These are phyloP conservation scores for Rhipidura dahli DNA, from an alignment of 2,113 vertebrate species.

Conservation along the genomic window DNA sequence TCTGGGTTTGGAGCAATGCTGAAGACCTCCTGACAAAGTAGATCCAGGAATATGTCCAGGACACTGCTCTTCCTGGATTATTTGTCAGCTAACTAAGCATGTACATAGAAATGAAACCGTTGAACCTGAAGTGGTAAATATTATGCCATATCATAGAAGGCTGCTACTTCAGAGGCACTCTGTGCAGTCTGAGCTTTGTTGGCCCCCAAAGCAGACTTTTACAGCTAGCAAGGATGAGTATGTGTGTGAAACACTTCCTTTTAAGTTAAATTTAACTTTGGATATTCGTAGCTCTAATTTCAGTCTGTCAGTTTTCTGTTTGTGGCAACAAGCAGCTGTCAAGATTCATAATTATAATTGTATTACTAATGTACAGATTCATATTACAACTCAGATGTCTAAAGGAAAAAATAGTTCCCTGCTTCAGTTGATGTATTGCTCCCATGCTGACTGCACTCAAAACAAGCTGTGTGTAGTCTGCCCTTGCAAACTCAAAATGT, in stretches of 20 bases:
- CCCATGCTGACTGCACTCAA: background rate
- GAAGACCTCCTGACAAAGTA: background rate
- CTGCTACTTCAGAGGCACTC: background rate
- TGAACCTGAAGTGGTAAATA: background rate
- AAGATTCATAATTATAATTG: background rate
- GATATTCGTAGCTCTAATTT: background rate
- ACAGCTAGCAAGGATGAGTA: background rate
- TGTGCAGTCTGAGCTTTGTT: background rate
- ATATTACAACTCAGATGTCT: background rate
- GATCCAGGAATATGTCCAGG: background rate
- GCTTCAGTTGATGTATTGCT: background rate
- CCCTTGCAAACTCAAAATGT: background rate
- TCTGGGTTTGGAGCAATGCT: background rate
- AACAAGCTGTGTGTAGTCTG: background rate
- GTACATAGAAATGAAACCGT: background rate
- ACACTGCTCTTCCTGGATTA: background rate
- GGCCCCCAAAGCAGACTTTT: background rate
- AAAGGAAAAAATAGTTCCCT: background rate
- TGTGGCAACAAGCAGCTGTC: background rate
- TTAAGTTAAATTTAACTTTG: background rate
- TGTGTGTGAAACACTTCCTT: background rate
- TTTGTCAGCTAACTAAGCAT: background rate
- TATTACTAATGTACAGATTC: background rate
- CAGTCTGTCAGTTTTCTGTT: background rate
- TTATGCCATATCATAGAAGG: background rate